A percentile compares a stretch with the other conserved stretches of the same genome.
Conservation (phyloP, 92 coral and sea anemone genomes). For the Epizoanthus ramosus region DNA sequence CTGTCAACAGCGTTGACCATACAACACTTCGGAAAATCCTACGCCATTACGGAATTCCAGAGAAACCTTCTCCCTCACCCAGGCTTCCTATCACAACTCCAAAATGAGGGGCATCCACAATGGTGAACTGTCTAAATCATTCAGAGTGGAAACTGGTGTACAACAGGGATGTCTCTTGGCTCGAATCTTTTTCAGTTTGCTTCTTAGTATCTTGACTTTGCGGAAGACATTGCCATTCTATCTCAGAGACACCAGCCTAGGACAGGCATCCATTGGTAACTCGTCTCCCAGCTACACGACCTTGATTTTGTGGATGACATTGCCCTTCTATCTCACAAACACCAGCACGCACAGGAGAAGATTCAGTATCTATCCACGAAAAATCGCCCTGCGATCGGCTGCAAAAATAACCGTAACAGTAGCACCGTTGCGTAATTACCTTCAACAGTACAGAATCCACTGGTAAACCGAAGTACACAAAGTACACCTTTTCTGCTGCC, state of each 20-base stretch:
- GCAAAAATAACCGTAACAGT: too few species aligned
- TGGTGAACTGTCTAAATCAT: not conserved
- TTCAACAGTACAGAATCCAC: too few species aligned
- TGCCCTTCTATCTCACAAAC: not conserved
- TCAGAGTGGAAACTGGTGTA: not conserved
- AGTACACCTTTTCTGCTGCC: too few species aligned
- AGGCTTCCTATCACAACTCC: too few species aligned
- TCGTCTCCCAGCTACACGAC: not conserved
- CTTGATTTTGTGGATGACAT: not conserved
- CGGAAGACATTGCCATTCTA: not conserved
- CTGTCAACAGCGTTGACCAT: not conserved
- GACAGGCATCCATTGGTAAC: not conserved
- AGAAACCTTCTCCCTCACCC: too few species aligned
- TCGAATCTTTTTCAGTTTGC: not conserved
- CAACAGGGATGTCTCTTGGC: not conserved
- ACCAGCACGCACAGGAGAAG: not conserved
- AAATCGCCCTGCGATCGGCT: too few species aligned
- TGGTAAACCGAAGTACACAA: too few species aligned
- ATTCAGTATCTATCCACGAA: not conserved
- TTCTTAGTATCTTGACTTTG: not conserved
- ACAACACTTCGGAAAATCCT: not conserved
- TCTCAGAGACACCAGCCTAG: not conserved
- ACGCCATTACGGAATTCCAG: not conserved
- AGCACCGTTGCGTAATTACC: too few species aligned
- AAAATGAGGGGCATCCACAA: not conserved